Evolutionary conservation across 2,113 vertebrate genomes (phyloP).

Genomic region (Oreotrochilus melanogaster): DNA sequence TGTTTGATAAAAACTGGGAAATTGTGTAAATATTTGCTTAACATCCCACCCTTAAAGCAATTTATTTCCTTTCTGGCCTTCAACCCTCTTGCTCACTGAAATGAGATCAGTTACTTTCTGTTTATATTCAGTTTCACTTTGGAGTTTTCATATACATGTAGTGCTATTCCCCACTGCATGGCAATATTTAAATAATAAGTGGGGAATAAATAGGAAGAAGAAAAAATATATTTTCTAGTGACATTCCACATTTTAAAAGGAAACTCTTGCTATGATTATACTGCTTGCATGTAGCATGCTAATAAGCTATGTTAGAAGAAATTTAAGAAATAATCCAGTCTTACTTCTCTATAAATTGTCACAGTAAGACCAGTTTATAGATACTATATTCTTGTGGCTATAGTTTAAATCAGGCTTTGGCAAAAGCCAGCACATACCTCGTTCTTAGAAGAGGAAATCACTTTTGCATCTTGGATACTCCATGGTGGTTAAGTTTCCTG

Average conservation of each 20-base stretch:
- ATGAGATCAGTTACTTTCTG: conserved; percentile 55
- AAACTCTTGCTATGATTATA: background rate
- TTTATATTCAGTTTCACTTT: conserved; percentile 63
- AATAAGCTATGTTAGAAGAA: background rate
- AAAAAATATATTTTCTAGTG: background rate
- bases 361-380: background rate
- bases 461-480: background rate
- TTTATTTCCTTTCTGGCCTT: conserved; percentile 66
- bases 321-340: background rate
- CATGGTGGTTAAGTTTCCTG: background rate
- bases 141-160: background rate
- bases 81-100: conserved; percentile 53
- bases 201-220: background rate
- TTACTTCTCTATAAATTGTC: background rate
- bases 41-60: conserved; percentile 62
- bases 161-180: background rate
- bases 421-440: background rate
- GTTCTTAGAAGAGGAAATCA: background rate
- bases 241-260: background rate
- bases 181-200: background rate
- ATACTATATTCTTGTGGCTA: background rate
- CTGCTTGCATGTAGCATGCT: background rate
- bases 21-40: conserved; percentile 72
- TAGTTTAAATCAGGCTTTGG: background rate
- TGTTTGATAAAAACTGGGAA: conserved; percentile 70